A percentile compares a stretch with the other conserved stretches of the same genome.
Evolutionary conservation across 2,113 vertebrate genomes (phyloP).

Genomic region (Sceloporus undulatus): DNA sequence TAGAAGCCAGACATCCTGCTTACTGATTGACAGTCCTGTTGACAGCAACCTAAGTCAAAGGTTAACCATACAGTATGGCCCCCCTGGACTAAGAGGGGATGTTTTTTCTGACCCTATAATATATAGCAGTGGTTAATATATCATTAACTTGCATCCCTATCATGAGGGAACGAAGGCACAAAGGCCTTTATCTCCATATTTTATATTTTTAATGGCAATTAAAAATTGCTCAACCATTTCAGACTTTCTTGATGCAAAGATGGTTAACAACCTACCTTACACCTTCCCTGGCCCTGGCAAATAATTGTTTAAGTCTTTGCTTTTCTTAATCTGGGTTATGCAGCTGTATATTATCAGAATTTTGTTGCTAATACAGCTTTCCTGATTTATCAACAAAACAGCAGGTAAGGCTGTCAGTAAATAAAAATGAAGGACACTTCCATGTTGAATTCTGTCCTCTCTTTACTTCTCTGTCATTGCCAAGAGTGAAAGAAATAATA

Average conservation of each 20-base stretch:
- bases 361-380: conserved; percentile 74
- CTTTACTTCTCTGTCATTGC: conserved; percentile 14
- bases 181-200: conserved; percentile 71
- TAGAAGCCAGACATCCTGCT: conserved; percentile 36
- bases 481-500: conserved; percentile 44
- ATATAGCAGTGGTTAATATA: conserved; percentile 66
- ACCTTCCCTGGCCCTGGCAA: conserved; percentile 43
- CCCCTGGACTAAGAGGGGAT: conserved; percentile 65
- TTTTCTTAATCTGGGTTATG: conserved; percentile 59
- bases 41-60: conserved; percentile 49
- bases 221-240: conserved; percentile 68
- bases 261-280: conserved; percentile 60
- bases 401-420: conserved; percentile 70
- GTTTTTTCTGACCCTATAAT: conserved; percentile 68
- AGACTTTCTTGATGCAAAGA: conserved; percentile 71
- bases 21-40: conserved; percentile 64
- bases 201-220: conserved; percentile 76
- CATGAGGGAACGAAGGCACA: conserved; percentile 70
- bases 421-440: conserved; percentile 71
- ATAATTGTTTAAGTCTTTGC: conserved; percentile 68
- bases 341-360: conserved; percentile 72
- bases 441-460: conserved; percentile 58
- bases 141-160: conserved; percentile 70
- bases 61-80: conserved; percentile 63
- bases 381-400: conserved; percentile 70